These are phyloP conservation scores for Prionailurus viverrinus DNA, from an alignment of 2,113 vertebrate genomes.

Conservation along the genomic window DNA sequence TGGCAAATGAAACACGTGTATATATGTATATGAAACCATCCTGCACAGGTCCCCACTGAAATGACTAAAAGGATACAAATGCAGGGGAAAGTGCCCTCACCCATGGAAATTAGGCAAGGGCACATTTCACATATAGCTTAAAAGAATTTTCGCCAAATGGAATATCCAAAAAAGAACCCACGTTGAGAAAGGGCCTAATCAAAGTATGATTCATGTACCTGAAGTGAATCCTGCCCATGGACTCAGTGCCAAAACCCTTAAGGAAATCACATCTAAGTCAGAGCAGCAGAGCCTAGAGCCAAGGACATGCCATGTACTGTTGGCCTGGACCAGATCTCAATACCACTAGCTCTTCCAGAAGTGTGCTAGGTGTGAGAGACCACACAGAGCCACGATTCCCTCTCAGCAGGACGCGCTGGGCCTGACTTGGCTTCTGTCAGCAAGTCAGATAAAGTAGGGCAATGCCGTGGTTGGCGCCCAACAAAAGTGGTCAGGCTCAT, in stretches of 20 bases:
- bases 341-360: not conserved
- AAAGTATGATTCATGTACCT: not conserved
- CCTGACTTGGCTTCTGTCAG: not conserved
- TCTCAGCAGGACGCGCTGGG: not conserved
- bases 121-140: not conserved
- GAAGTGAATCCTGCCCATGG: not conserved
- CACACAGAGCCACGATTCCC: not conserved
- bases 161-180: not conserved
- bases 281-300: not conserved
- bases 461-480: too few species aligned
- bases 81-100: not conserved
- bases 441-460: not conserved
- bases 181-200: not conserved
- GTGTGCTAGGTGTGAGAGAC: not conserved
- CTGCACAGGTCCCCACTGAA: not conserved
- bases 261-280: not conserved
- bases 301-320: fast-evolving
- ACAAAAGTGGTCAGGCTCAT: not conserved
- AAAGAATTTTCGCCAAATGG: not conserved
- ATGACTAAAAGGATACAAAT: not conserved
- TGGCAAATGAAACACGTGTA: not conserved
- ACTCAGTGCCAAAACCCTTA: not conserved
- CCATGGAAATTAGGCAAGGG: not conserved
- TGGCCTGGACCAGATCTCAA: not conserved
- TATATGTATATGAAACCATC: not conserved